phyloP scores from a whole-genome alignment of 2,797 vertebrate species.

The Sciurus vulgaris region DNA sequence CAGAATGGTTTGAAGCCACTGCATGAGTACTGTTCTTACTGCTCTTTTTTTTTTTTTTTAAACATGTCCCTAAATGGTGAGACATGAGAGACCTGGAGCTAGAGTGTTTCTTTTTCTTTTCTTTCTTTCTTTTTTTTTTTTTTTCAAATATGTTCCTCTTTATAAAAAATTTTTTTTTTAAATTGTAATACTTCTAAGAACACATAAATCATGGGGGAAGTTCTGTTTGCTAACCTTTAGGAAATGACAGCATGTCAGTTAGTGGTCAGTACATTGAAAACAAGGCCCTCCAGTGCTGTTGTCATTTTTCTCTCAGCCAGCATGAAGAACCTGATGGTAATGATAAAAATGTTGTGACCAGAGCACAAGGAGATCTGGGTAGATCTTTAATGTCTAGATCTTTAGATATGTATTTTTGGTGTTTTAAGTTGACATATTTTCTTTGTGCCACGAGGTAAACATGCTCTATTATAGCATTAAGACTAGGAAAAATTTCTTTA shows the following conservation, averaged over 20 bases:
- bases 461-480: slow-evolving; percentile 1
- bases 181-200: neutral
- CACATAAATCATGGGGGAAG: neutral
- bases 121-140: neutral
- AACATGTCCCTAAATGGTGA: neutral
- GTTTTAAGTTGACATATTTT: neutral
- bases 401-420: neutral
- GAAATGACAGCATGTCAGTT: neutral
- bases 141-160: neutral
- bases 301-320: neutral
- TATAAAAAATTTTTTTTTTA: too few relatives aligned
- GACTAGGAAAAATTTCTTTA: slow-evolving; percentile 46
- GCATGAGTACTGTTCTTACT: neutral
- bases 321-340: neutral
- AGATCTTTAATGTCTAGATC: neutral
- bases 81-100: neutral
- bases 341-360: neutral
- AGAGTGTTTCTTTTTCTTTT: neutral
- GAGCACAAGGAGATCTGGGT: neutral
- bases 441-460: neutral
- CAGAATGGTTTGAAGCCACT: neutral
- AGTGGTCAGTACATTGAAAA: neutral
- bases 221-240: slow-evolving; percentile 32
- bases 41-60: neutral
- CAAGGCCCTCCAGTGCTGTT: neutral